These are phyloP conservation scores for Drosophila dives DNA, from an alignment of 2,888 invertebrate genomes.

Conservation along the genomic window DNA sequence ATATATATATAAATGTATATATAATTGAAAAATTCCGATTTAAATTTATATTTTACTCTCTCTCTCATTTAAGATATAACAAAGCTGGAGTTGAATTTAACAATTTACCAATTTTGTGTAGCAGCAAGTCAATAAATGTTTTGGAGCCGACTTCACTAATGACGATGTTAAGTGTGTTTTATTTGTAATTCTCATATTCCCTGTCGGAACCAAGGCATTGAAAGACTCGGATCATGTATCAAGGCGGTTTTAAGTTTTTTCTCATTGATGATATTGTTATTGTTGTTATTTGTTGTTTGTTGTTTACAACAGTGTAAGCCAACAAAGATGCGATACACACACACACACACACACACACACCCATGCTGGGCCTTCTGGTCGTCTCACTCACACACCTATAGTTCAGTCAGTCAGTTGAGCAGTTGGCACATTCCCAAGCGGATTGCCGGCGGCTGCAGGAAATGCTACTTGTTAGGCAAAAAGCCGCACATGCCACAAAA, in stretches of 20 bases:
- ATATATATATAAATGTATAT: neutral
- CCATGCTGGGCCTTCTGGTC: slow-evolving; percentile 1
- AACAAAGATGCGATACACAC: slow-evolving; percentile 3
- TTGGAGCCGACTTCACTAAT: neutral
- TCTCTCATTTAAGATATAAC: neutral
- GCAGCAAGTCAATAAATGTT: neutral
- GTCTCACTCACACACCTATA: slow-evolving; percentile 37
- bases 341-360: slow-evolving; percentile 1
- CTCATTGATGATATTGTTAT: slow-evolving; percentile 17
- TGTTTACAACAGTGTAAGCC: slow-evolving; percentile 9
- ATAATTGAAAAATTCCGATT: neutral
- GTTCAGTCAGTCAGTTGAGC: slow-evolving; percentile 69
- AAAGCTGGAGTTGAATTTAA: neutral
- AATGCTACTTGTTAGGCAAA: slow-evolving; percentile 67
- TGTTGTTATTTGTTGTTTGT: slow-evolving; percentile 6
- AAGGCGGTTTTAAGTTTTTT: slow-evolving; percentile 5
- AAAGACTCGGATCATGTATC: slow-evolving; percentile 15
- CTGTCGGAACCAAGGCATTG: slow-evolving; percentile 7
- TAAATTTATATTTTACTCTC: neutral
- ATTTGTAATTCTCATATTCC: slow-evolving; percentile 17
- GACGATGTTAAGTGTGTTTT: slow-evolving; percentile 1
- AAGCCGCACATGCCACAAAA: slow-evolving; percentile 62
- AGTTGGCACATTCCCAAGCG: slow-evolving; percentile 64
- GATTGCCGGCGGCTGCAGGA: slow-evolving; percentile 66
- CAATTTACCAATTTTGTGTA: neutral